Percentiles rank a stretch among this genome's conserved stretches.
Conservation (phyloP, 2,113 vertebrate genomes). For the Crocuta crocuta region DNA sequence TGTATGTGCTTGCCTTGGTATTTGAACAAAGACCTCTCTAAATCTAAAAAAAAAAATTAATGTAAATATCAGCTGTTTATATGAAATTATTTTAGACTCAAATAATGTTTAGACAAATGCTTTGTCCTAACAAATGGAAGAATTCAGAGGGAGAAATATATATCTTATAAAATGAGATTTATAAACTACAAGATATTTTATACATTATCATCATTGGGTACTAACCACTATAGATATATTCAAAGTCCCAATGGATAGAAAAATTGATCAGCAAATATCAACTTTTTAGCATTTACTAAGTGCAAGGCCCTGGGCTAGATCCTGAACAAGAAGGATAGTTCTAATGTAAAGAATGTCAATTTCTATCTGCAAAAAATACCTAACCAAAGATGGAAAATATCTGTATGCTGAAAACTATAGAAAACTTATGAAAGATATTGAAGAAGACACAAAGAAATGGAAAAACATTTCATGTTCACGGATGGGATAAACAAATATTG, state of each 20-base stretch:
- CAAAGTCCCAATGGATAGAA: neutral
- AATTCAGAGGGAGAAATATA: neutral
- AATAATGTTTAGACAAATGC: constrained; percentile 67
- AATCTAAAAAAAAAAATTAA: constrained; percentile 72
- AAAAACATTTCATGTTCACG: too few species aligned
- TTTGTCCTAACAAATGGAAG: constrained; percentile 57
- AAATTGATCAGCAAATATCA: neutral
- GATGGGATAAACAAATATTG: too few species aligned
- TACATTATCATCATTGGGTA: neutral
- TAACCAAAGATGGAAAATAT: too few species aligned
- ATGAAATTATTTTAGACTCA: constrained; percentile 77
- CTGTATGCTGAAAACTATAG: too few species aligned
- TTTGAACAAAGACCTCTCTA: constrained; percentile 69
- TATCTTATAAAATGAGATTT: constrained; percentile 53
- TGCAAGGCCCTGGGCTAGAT: neutral
- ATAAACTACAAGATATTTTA: constrained; percentile 14
- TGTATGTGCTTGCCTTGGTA: constrained; percentile 60
- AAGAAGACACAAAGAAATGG: too few species aligned
- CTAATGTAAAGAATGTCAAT: neutral
- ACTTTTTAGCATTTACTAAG: constrained; percentile 2
- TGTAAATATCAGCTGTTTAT: constrained; percentile 75
- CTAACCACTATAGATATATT: neutral
- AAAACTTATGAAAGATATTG: too few species aligned
- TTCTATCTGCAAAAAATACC: neutral
- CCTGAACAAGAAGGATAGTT: neutral